Percentiles rank a stretch among this genome's conserved stretches.
These are phyloP conservation scores for Diplogasteroides magnus DNA, from an alignment of 1,140 invertebrate genomes.

Conservation along the genomic window DNA sequence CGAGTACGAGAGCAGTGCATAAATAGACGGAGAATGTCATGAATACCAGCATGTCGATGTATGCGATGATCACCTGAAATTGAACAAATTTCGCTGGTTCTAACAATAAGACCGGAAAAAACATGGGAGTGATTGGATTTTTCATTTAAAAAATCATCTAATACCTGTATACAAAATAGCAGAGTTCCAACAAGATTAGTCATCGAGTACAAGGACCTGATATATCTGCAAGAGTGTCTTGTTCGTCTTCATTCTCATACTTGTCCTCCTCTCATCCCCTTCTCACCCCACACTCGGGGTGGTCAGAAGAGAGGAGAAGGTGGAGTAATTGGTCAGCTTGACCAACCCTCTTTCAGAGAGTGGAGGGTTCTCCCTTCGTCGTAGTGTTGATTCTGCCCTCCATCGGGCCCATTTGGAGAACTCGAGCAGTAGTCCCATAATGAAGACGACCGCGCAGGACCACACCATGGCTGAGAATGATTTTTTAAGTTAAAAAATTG, in stretches of 20 bases:
- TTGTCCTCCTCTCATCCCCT: no score
- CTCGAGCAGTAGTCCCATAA: not conserved
- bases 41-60: constrained; percentile 90
- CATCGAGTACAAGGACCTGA: not conserved
- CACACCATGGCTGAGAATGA: not conserved
- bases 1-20: constrained; percentile 78
- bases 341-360: not conserved
- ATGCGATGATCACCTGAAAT: constrained; percentile 80
- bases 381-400: not conserved
- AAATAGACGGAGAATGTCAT: constrained; percentile 96
- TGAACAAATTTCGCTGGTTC: no score
- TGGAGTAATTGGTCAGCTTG: not conserved
- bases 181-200: not conserved
- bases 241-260: no score
- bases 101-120: not conserved
- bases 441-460: not conserved
- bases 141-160: no score
- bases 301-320: not conserved
- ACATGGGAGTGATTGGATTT: not conserved
- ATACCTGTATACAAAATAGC: not conserved
- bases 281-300: no score
- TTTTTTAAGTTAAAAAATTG: not conserved
- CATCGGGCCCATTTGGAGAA: not conserved
- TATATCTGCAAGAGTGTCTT: no score
- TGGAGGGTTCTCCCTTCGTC: not conserved